Evolutionary conservation across 2,113 vertebrate species (phyloP).

Genomic region (Erythrocercus mccallii): DNA sequence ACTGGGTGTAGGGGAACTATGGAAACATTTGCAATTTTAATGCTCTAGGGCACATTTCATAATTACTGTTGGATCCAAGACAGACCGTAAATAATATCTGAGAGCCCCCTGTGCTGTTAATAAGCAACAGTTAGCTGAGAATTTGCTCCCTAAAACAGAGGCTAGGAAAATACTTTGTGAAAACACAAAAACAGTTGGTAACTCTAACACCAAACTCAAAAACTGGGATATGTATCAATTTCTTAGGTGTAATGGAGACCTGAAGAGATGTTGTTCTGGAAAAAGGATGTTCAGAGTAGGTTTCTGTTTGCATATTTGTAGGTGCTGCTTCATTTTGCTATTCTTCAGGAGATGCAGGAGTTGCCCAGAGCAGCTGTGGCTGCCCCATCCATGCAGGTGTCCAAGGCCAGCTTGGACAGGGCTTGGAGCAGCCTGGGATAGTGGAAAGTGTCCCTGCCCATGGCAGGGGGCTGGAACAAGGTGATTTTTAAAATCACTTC

Average conservation of each 20-base stretch:
- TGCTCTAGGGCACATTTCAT: background rate
- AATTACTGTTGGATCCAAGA: background rate
- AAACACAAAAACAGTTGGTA: background rate
- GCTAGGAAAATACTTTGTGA: background rate
- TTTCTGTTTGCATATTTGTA: background rate
- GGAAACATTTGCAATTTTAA: background rate
- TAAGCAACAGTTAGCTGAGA: background rate
- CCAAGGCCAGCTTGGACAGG: background rate
- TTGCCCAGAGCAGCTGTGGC: background rate
- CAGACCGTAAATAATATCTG: background rate
- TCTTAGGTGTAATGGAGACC: background rate
- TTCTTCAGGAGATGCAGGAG: background rate
- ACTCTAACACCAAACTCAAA: background rate
- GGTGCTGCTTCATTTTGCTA: background rate
- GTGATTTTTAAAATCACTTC: background rate
- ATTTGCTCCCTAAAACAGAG: background rate
- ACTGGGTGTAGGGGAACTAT: background rate
- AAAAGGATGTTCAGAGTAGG: background rate
- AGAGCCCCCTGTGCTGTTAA: background rate
- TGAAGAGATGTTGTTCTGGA: background rate
- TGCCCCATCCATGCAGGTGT: background rate
- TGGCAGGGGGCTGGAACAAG: background rate
- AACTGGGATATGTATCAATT: background rate
- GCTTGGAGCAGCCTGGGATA: fast-evolving
- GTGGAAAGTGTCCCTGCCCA: background rate